Conservation (phyloP, 53 echinoderm and acorn worm genomes). For the Paracentrotus lividus region DNA sequence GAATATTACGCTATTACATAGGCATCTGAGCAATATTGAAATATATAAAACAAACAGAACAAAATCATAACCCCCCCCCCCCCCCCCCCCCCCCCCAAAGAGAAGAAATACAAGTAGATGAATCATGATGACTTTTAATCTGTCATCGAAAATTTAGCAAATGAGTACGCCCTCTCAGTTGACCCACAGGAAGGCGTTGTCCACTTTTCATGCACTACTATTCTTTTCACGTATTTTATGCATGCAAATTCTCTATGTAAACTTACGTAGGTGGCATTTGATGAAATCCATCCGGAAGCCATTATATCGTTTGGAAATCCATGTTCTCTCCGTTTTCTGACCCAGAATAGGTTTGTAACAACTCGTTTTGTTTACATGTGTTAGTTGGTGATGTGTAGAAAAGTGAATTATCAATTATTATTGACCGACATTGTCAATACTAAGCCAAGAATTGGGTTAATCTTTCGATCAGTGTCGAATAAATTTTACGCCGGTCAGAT, state of each 20-base stretch:
- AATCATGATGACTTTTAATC: too few relatives aligned
- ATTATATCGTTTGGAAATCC: conserved; percentile 40
- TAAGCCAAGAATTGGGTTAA: background rate
- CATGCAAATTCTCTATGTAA: background rate
- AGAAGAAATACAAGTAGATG: too few relatives aligned
- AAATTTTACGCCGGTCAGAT: conserved; percentile 17
- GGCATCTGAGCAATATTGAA: too few relatives aligned
- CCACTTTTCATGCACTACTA: background rate
- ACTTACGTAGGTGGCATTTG: conserved; percentile 18
- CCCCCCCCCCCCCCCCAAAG: conserved; percentile 37
- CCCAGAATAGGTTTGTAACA: background rate
- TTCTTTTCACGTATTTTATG: background rate
- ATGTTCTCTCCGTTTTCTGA: background rate
- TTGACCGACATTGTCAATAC: background rate
- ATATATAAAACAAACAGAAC: too few relatives aligned
- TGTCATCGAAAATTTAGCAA: too few relatives aligned
- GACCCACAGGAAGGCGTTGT: conserved; percentile 54
- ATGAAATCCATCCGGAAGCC: conserved; percentile 54
- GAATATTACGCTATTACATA: too few relatives aligned
- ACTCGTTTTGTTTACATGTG: background rate
- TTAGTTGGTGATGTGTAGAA: background rate
- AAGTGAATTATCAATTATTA: background rate
- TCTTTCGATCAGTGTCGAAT: background rate
- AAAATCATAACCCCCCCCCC: too few relatives aligned
- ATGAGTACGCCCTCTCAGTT: conserved; percentile 51